Conservation (phyloP, 2,113 vertebrate genomes). For the Butorides virescens region DNA sequence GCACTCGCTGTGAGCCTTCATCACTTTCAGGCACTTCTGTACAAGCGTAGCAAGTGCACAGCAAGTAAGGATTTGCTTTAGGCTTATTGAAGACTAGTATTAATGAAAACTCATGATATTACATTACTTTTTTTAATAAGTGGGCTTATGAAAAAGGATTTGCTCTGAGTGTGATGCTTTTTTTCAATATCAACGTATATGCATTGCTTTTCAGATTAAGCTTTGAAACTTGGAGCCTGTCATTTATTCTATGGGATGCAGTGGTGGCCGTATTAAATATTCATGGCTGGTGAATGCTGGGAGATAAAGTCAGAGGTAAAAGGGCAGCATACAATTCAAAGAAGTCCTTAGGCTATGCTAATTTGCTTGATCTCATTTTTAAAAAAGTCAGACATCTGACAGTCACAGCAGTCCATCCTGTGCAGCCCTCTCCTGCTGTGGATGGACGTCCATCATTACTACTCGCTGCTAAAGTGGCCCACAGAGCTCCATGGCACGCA, state of each 20-base stretch:
- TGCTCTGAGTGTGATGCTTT: background rate
- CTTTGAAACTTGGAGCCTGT: background rate
- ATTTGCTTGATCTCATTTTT: conserved; percentile 18
- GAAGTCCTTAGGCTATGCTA: background rate
- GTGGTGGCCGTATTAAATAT: conserved; percentile 6
- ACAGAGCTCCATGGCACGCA: fast-evolving
- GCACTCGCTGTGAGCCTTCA: background rate
- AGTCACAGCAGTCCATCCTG: background rate
- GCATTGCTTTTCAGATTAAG: background rate
- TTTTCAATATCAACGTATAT: background rate
- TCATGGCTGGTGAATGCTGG: background rate
- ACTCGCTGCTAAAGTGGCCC: fast-evolving
- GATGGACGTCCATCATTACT: background rate
- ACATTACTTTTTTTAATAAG: conserved; percentile 59
- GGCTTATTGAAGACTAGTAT: conserved; percentile 53
- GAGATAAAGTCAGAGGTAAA: conserved; percentile 36
- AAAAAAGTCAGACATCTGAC: background rate
- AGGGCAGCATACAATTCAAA: background rate
- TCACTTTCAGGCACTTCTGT: conserved; percentile 11
- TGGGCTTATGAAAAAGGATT: conserved; percentile 49
- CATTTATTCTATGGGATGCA: background rate
- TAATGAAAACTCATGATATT: conserved; percentile 59
- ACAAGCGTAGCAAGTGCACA: background rate
- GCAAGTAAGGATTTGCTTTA: conserved; percentile 52
- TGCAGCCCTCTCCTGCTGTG: background rate